Percentiles rank a stretch among this genome's conserved stretches.
Conservation (phyloP, 2,113 vertebrate genomes). For the Candoia aspera region DNA sequence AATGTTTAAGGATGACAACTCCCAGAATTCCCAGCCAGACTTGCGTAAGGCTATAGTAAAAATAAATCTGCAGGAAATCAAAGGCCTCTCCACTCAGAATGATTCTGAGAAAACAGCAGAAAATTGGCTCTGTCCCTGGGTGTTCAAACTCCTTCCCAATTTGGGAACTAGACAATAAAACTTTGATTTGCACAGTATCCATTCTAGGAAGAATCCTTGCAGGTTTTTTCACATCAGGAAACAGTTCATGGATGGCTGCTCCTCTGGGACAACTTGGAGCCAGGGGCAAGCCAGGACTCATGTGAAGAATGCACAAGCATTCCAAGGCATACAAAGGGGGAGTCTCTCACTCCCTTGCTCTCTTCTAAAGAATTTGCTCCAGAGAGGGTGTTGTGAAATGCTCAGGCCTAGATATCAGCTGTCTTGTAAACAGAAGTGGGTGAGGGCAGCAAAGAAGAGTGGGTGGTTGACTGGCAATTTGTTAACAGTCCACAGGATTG, state of each 20-base stretch:
- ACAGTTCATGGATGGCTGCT: accelerated
- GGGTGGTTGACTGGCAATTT: slow-evolving; percentile 27
- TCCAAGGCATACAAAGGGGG: slow-evolving; percentile 15
- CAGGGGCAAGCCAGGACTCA: background rate
- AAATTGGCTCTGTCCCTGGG: background rate
- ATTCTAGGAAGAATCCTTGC: accelerated
- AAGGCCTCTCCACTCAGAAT: background rate
- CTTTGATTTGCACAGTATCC: slow-evolving; percentile 11
- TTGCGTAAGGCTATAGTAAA: background rate
- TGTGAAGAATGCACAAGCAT: slow-evolving; percentile 35
- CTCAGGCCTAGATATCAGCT: background rate
- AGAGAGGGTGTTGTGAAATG: slow-evolving; percentile 35
- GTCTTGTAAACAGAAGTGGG: background rate
- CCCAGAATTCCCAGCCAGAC: background rate
- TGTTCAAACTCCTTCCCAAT: background rate
- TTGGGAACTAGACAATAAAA: background rate
- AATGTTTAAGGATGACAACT: background rate
- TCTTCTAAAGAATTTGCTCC: background rate
- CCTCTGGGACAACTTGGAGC: slow-evolving; percentile 2
- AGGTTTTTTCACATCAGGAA: slow-evolving; percentile 16
- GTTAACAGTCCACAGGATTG: background rate
- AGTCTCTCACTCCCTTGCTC: background rate
- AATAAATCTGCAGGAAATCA: background rate
- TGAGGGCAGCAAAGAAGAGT: background rate
- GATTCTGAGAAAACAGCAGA: background rate